phyloP scores from a whole-genome alignment of 2,888 invertebrate genomes.

The Oegoconia quadripuncta region DNA sequence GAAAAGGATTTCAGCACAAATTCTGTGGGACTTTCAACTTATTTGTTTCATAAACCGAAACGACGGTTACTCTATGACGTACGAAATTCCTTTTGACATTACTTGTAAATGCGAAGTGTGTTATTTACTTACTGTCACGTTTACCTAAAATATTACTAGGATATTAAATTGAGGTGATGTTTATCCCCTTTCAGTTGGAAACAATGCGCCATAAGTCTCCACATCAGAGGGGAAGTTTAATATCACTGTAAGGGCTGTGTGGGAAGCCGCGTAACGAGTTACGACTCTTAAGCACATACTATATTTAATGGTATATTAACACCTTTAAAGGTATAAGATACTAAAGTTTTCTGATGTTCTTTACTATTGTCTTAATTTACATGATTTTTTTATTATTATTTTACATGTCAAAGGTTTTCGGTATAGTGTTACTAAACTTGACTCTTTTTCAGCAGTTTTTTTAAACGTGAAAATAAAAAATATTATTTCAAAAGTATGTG shows the following conservation, averaged over 20 bases:
- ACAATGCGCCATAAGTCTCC: slow-evolving; percentile 37
- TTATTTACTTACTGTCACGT: slow-evolving; percentile 4
- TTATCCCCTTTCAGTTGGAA: slow-evolving; percentile 30
- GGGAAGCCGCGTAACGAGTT: slow-evolving; percentile 22
- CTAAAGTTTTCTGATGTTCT: not conserved
- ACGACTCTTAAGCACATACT: slow-evolving; percentile 29
- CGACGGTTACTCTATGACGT: not conserved
- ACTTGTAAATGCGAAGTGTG: not conserved
- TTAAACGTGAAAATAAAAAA: not conserved
- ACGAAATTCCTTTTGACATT: not conserved
- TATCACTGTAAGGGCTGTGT: slow-evolving; percentile 28
- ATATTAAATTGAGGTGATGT: slow-evolving; percentile 29
- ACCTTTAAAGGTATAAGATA: slow-evolving; percentile 6
- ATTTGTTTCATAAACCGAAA: not conserved
- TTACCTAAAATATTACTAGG: slow-evolving; percentile 12
- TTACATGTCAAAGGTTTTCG: slow-evolving; percentile 15
- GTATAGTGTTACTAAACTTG: not conserved
- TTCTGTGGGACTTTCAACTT: not conserved
- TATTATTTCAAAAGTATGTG: slow-evolving; percentile 36
- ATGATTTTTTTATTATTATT: slow-evolving; percentile 1
- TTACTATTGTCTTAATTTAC: slow-evolving; percentile 1
- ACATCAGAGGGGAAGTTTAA: slow-evolving; percentile 34
- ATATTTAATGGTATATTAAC: slow-evolving; percentile 18
- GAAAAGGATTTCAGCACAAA: slow-evolving; percentile 32
- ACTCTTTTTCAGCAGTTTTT: not conserved